These are phyloP conservation scores for Drosophila aldrichi DNA, from an alignment of 2,888 invertebrate genomes.

Conservation along the genomic window DNA sequence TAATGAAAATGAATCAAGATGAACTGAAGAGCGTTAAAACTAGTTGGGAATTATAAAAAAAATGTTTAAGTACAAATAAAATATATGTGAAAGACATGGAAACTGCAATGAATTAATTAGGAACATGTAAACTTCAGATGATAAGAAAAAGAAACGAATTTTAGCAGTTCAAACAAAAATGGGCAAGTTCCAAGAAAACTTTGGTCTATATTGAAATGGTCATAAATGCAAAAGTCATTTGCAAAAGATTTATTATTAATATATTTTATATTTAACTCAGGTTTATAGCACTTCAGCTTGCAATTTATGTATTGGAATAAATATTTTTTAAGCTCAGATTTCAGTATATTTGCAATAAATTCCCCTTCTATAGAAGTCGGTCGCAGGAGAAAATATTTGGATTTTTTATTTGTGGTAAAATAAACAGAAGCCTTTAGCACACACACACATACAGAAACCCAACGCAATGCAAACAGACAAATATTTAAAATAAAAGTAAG, in stretches of 20 bases:
- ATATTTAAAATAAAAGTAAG: slow-evolving; percentile 41
- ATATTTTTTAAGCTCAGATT: slow-evolving; percentile 6
- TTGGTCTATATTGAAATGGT: too few relatives aligned
- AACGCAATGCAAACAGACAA: slow-evolving; percentile 48
- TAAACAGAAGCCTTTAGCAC: slow-evolving; percentile 7
- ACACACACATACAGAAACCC: background rate
- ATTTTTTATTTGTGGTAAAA: background rate
- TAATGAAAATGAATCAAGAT: background rate
- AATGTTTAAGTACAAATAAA: too few relatives aligned
- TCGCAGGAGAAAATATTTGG: background rate
- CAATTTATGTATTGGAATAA: background rate
- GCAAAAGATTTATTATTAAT: background rate
- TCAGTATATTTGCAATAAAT: background rate
- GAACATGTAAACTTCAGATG: too few relatives aligned
- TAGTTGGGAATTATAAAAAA: too few relatives aligned
- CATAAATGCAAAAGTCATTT: too few relatives aligned
- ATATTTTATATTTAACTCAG: background rate
- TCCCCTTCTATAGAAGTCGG: background rate
- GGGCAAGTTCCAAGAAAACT: too few relatives aligned
- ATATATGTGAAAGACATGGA: too few relatives aligned
- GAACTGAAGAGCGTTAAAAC: background rate
- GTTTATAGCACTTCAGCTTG: background rate
- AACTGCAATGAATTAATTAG: too few relatives aligned
- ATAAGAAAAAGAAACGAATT: too few relatives aligned
- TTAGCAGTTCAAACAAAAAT: too few relatives aligned